A percentile compares a stretch with the other conserved stretches of the same genome.
Evolutionary conservation across 2,797 vertebrate species (phyloP).

Genomic region (Percopsis omiscomaycus): DNA sequence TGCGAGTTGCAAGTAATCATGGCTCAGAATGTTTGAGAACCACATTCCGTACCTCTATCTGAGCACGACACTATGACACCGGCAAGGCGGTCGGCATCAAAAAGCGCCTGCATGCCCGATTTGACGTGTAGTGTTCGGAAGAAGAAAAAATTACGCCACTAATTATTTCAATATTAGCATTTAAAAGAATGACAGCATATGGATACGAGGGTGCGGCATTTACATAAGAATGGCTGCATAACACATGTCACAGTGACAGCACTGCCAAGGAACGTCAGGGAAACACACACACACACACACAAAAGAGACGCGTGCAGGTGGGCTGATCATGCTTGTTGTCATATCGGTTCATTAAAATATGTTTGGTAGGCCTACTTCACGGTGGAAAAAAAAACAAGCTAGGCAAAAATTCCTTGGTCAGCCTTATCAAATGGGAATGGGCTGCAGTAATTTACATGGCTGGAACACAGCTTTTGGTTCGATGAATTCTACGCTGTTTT

Average conservation of each 20-base stretch:
- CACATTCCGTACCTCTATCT: too few relatives aligned
- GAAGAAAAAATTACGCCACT: conserved; percentile 36
- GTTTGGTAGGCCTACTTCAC: conserved; percentile 38
- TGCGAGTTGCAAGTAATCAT: too few relatives aligned
- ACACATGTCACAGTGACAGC: conserved; percentile 11
- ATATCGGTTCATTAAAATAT: conserved; percentile 48
- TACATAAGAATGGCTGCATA: conserved; percentile 43
- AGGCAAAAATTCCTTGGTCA: conserved; percentile 57
- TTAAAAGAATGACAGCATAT: conserved; percentile 56
- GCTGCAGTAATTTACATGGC: conserved; percentile 63
- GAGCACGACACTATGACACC: too few relatives aligned
- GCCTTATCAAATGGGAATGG: conserved; percentile 40
- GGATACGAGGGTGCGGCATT: conserved; percentile 38
- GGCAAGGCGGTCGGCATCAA: not conserved
- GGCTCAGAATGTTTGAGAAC: too few relatives aligned
- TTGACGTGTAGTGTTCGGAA: conserved; percentile 12
- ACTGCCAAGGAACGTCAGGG: conserved; percentile 28
- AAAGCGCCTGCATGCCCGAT: not conserved
- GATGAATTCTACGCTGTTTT: conserved; percentile 67
- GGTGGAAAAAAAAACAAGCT: conserved; percentile 33
- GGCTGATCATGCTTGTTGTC: conserved; percentile 17
- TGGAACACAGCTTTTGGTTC: conserved; percentile 62
- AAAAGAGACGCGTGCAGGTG: conserved; percentile 32
- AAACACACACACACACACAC: conserved; percentile 8
- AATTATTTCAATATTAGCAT: conserved; percentile 69